A percentile compares a stretch with the other conserved stretches of the same genome.
Evolutionary conservation across 1,140 invertebrate species (phyloP).

Genomic region (Pachypsylla venusta): DNA sequence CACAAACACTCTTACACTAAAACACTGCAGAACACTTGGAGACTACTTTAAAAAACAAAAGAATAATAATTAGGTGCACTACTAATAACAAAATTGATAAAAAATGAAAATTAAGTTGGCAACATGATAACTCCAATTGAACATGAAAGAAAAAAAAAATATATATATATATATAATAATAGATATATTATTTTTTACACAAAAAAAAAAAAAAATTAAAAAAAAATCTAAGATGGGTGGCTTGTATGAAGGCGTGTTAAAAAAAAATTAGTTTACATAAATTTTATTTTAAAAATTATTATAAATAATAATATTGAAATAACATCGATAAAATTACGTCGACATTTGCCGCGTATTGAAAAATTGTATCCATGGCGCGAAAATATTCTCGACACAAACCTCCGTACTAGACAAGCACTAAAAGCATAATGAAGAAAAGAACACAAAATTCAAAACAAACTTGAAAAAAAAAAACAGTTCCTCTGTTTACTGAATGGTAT

Average conservation of each 20-base stretch:
- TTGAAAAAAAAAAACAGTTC: too few species aligned
- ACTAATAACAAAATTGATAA: too few species aligned
- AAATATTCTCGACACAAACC: too few species aligned
- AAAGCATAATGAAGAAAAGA: slow-evolving; percentile 5
- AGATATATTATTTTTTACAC: too few species aligned
- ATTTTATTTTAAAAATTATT: slow-evolving; percentile 9
- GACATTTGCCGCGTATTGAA: background rate
- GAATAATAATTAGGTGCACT: too few species aligned
- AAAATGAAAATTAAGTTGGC: slow-evolving; percentile 1
- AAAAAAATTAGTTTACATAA: background rate
- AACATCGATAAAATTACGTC: background rate
- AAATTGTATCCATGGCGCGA: too few species aligned
- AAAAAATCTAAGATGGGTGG: slow-evolving; percentile 8
- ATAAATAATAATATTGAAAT: slow-evolving; percentile 5
- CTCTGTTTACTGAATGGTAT: slow-evolving; percentile 8
- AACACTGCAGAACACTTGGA: too few species aligned
- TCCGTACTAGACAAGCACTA: background rate
- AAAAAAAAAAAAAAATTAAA: too few species aligned
- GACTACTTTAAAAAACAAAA: too few species aligned
- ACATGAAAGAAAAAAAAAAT: background rate
- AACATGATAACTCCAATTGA: slow-evolving; percentile 4
- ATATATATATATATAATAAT: background rate
- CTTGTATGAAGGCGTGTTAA: slow-evolving; percentile 3
- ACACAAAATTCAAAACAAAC: too few species aligned
- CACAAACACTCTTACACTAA: too few species aligned